Conservation (phyloP, 2,113 vertebrate genomes). For the Anas platyrhynchos region DNA sequence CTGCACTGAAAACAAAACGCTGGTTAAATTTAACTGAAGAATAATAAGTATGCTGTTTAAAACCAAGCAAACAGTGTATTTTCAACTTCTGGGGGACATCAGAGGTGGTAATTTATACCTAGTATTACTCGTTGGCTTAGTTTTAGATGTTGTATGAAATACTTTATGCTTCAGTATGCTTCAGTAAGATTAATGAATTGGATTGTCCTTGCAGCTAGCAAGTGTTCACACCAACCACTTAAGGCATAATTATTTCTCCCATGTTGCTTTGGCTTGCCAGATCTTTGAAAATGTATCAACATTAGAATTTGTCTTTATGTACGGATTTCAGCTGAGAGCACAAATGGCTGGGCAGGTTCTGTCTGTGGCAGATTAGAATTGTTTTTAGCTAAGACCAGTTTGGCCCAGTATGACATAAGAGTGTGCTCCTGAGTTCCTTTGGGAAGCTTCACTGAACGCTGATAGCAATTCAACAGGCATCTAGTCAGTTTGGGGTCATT, state of each 20-base stretch:
- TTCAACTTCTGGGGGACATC: not conserved
- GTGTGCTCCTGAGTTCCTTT: fast-evolving
- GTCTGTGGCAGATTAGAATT: fast-evolving
- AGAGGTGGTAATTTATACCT: not conserved
- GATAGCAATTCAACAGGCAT: not conserved
- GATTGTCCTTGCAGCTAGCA: not conserved
- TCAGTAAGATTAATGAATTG: not conserved
- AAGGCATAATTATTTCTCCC: not conserved
- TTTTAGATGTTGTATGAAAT: not conserved
- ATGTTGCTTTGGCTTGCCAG: not conserved
- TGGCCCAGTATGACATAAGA: fast-evolving
- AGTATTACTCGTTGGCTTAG: not conserved
- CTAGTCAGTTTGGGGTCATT: not conserved
- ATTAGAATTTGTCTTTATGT: not conserved
- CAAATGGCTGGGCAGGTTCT: not conserved
- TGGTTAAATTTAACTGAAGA: not conserved
- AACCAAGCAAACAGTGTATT: not conserved
- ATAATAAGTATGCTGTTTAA: not conserved
- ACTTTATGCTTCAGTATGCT: too few species aligned
- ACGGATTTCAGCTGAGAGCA: not conserved
- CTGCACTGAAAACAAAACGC: not conserved
- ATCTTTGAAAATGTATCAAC: not conserved
- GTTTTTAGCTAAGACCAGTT: not conserved
- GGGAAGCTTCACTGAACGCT: not conserved
- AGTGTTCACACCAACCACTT: not conserved